Conservation (phyloP, 2,888 invertebrate genomes). For the Drosophila parthenogenetica region DNA sequence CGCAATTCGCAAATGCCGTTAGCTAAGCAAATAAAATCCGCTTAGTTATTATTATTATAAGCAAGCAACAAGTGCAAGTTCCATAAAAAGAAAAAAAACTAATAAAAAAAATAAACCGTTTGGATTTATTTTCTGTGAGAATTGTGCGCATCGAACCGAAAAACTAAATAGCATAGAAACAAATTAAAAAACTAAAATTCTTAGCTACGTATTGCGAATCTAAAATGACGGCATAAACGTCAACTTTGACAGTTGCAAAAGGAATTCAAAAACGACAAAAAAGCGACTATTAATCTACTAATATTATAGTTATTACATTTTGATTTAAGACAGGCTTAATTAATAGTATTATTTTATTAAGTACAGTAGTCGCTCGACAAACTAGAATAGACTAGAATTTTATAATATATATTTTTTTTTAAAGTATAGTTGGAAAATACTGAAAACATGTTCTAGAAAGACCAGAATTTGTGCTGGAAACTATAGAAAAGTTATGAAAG, state of each 20-base stretch:
- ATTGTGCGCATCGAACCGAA: constrained; percentile 44
- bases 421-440: too few relatives aligned
- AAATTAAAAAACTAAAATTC: constrained; percentile 9
- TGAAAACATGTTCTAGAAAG: neutral
- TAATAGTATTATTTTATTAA: constrained; percentile 12
- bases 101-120: constrained; percentile 38
- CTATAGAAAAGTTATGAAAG: neutral
- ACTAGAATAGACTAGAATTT: neutral
- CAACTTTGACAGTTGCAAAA: constrained; percentile 45
- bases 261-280: constrained; percentile 18
- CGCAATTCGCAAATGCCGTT: constrained; percentile 55
- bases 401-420: neutral
- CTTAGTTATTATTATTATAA: constrained; percentile 34
- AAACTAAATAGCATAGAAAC: constrained; percentile 18
- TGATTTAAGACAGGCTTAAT: constrained; percentile 39
- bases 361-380: constrained; percentile 1
- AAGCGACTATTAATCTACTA: constrained; percentile 8
- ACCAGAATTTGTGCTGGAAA: too few relatives aligned
- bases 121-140: constrained; percentile 52
- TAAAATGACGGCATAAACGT: constrained; percentile 51
- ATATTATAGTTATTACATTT: constrained; percentile 38
- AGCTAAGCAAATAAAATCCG: constrained; percentile 53
- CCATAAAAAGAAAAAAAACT: constrained; percentile 14
- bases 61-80: constrained; percentile 27
- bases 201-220: constrained; percentile 3